Evolutionary conservation across 2,888 invertebrate species (phyloP), one percentile per base, ranked within the genome.

Genomic region (Latrodectus elegans): DNA sequence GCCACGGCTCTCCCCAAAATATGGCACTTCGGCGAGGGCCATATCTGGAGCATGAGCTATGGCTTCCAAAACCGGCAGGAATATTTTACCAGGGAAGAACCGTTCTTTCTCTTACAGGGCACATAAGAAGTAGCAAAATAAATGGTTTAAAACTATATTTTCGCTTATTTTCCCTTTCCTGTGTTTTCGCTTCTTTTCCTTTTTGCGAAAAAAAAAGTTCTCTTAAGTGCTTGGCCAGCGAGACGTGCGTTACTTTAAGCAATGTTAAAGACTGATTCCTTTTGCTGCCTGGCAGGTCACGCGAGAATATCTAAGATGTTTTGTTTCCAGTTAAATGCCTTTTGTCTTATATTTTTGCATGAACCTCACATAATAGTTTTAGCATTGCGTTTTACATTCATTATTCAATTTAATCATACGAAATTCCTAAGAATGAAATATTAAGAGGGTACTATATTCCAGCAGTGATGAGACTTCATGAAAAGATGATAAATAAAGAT

Each of bases 61-160:
- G 14, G 60, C n/a, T 60, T n/a, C 60, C 12, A 60, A 60, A 12
- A 60, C 14, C 60, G 12, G 60, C 12, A 60, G n/a, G 60, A 60
- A 60, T 60, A 60, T 60, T 60, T 60, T 38, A 38, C 60, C n/a
- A 15, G 12, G 60, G 6, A 60, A 60, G 60, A 60, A 60, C n/a
- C 55, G 15, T 22, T 38, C 68, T 64, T 65, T 65, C 53, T 70
- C 60, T 22, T 72, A 51, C 55, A n/a, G 15, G 26, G n/a, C 15
- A 38, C 38, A 71, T 80, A 74, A 65, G 67, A 73, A 74, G 73
- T 51, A 73, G 26, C 49, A 73, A 65, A 82, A 82, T 82, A 82
- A 82, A 82, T 82, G 82, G 82, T 70, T 75, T n/a, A 70, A 82
- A 75, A 81, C 53, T 38, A 53, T 67, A 67, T 55, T 64, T 22